phyloP scores from a whole-genome alignment of 2,888 invertebrate genomes.

The Theodoxus fluviatilis region DNA sequence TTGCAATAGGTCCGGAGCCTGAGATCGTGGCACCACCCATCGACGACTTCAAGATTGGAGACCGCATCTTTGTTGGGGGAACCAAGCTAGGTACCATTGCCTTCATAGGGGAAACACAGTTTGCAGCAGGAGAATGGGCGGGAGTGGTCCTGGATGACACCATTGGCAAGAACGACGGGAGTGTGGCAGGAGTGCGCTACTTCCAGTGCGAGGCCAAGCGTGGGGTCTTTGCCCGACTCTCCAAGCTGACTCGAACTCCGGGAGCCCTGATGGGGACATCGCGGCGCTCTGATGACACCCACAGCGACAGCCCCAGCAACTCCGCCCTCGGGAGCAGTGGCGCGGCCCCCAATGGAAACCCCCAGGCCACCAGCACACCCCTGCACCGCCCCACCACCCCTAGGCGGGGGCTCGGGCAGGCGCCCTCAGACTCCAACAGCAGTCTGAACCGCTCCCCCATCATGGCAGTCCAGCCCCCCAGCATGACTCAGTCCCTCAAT shows the following conservation, averaged over 20 bases:
- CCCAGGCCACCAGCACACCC: slow-evolving; percentile 21
- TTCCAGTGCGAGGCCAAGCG: slow-evolving; percentile 65
- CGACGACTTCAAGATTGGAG: slow-evolving; percentile 94
- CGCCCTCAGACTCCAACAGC: slow-evolving; percentile 26
- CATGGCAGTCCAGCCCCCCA: too few species aligned
- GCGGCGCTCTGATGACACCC: slow-evolving; percentile 14
- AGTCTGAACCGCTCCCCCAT: too few species aligned
- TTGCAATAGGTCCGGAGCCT: slow-evolving; percentile 43
- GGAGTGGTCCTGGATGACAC: slow-evolving; percentile 64
- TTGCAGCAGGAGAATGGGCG: slow-evolving; percentile 65
- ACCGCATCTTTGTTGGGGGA: slow-evolving; percentile 79
- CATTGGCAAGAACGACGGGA: slow-evolving; percentile 66
- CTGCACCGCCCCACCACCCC: slow-evolving; percentile 35
- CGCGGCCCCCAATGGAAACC: slow-evolving; percentile 33
- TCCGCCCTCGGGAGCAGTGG: slow-evolving; percentile 31
- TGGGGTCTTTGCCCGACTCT: slow-evolving; percentile 70
- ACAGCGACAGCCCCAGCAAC: slow-evolving; percentile 25
- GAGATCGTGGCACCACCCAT: slow-evolving; percentile 37
- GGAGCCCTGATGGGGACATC: slow-evolving; percentile 32
- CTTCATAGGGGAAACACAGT: slow-evolving; percentile 64
- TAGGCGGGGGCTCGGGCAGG: slow-evolving; percentile 36
- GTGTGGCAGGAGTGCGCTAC: slow-evolving; percentile 63
- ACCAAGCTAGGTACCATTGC: slow-evolving; percentile 64
- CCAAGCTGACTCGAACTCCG: slow-evolving; percentile 72
- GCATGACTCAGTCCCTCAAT: too few species aligned